phyloP scores from a whole-genome alignment of 2,113 vertebrate species.

The Steatornis caripensis region DNA sequence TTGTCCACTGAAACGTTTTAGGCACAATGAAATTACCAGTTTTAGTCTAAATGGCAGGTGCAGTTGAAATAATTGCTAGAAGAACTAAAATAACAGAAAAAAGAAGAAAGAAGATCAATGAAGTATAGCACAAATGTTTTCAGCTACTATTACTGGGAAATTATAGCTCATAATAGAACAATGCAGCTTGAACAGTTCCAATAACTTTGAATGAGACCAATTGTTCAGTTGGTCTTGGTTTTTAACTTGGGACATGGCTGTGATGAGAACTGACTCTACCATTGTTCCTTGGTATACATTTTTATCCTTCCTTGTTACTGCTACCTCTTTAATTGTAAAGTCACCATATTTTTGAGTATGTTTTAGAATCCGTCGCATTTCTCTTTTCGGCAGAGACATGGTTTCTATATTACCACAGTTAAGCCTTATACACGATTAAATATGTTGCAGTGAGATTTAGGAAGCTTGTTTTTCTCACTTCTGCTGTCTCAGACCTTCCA shows the following conservation, averaged over 20 bases:
- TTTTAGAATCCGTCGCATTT: neutral
- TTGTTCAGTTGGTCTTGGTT: neutral
- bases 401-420: neutral
- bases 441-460: neutral
- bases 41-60: slow-evolving; percentile 61
- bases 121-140: slow-evolving; percentile 42
- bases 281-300: neutral
- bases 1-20: slow-evolving; percentile 83
- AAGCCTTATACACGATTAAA: neutral
- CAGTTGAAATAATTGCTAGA: slow-evolving; percentile 60
- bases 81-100: slow-evolving; percentile 53
- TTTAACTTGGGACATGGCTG: neutral
- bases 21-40: slow-evolving; percentile 81
- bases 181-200: neutral
- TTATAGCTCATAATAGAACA: slow-evolving; percentile 27
- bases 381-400: neutral
- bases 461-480: neutral
- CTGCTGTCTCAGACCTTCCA: neutral
- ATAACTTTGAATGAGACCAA: neutral
- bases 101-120: neutral
- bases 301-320: neutral
- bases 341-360: neutral
- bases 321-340: neutral
- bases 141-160: slow-evolving; percentile 30
- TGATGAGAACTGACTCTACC: neutral